These are phyloP conservation scores for Formica exsecta DNA, from an alignment of 1,140 invertebrate genomes.

Conservation along the genomic window DNA sequence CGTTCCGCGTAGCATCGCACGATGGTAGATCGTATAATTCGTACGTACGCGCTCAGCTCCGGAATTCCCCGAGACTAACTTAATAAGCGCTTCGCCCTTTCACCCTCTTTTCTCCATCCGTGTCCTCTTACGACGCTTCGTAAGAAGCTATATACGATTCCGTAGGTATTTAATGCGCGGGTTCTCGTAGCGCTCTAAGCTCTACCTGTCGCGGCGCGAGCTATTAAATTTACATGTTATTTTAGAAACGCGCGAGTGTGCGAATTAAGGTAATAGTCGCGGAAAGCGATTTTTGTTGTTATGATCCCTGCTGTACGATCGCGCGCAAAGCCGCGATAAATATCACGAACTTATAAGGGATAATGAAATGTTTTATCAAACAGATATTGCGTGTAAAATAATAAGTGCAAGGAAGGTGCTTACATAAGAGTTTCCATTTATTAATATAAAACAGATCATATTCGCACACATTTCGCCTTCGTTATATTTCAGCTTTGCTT, in stretches of 20 bases:
- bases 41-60: conserved; percentile 76
- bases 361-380: not conserved
- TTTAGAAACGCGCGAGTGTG: conserved; percentile 38
- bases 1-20: conserved; percentile 28
- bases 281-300: conserved; percentile 5
- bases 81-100: conserved; percentile 81
- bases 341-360: not conserved
- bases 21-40: conserved; percentile 79
- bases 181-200: not conserved
- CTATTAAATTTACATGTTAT: conserved; percentile 60
- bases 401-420: not conserved
- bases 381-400: not conserved
- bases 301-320: not conserved
- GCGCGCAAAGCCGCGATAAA: not conserved
- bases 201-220: conserved; percentile 49
- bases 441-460: not conserved
- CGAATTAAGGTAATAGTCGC: conserved; percentile 48
- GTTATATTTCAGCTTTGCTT: not conserved
- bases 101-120: conserved; percentile 59
- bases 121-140: not conserved
- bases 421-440: not conserved
- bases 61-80: conserved; percentile 81
- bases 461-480: not conserved
- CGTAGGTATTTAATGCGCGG: conserved; percentile 66
- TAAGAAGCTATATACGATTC: conserved; percentile 48